Base-by-base conservation (phyloP, 1,140 invertebrate genomes). In the Brachionus plicatilis region DNA sequence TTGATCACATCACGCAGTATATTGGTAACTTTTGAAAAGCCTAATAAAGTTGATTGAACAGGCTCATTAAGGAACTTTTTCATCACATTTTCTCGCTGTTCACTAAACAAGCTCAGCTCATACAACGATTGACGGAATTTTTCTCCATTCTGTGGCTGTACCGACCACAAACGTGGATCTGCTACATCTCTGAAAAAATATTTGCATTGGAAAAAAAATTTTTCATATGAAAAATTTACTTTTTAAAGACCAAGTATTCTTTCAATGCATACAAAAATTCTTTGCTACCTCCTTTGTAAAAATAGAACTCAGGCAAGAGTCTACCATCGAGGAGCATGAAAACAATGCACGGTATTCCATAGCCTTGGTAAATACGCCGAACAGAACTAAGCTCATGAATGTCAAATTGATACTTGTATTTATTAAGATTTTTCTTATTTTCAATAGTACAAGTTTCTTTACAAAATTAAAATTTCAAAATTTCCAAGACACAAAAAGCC, bases 11-110 rank as follows among this genome's bases (percentile, higher is more conserved):
- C 89, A 86, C 89, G 86, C 27, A 92, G 85, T 78, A 90, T 89
- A 90, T 94, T 94, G 33, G 93, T 93, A 27, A 95, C 90, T 90
- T 95, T 95, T 29, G 94, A 93, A 89, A 95, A 95, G 7, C 94
- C 93, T 87, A 93, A 93, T 88, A 95, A 86, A 8, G 94, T 94
- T 2, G 94, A 93, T 88, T 93, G 93, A 88, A 94, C 94, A 0
- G 94, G 94, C 88, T 93, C 91, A 86, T 93, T 87, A 70, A 90
- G 87, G 85, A 90, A 89, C 87, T 90, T 89, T 89, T 90, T 86
- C 85, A 86, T 87, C 24, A 89, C 86, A 83, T 89, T 87, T 9
- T 86, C 86, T 75, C 87, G 87, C n/a, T 88, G 92, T 75, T 94
- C 93, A 85, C 92, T 91, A 90, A 95, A 93, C 45, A 96, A 91